Evolutionary conservation across 2,113 vertebrate species (phyloP).

Genomic region (Nibea coibor): DNA sequence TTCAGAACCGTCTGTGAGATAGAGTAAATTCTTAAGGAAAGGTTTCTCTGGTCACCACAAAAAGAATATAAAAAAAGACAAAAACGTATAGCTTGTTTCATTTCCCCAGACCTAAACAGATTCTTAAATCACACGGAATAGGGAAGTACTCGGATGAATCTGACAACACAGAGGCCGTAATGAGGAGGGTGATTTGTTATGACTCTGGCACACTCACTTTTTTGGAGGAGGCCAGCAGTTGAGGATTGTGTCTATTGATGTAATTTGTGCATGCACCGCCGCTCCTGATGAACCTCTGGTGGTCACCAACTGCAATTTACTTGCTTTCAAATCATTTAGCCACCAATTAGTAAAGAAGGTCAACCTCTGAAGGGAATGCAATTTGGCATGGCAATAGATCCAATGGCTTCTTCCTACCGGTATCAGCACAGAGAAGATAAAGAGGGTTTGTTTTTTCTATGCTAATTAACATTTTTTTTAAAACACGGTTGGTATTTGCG

Average conservation of each 20-base stretch:
- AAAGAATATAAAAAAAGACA: neutral
- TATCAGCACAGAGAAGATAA: slow-evolving; percentile 3
- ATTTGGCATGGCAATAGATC: slow-evolving; percentile 10
- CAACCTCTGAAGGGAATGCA: slow-evolving; percentile 23
- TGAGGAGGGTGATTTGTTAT: slow-evolving; percentile 48
- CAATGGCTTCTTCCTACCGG: neutral
- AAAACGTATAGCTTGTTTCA: neutral
- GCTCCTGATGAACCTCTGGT: slow-evolving; percentile 31
- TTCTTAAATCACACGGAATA: slow-evolving; percentile 45
- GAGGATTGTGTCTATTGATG: slow-evolving; percentile 28
- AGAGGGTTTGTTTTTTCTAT: neutral
- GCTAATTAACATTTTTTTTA: neutral
- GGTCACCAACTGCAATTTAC: slow-evolving; percentile 42
- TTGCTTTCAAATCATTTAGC: slow-evolving; percentile 51
- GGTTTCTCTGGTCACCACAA: slow-evolving; percentile 52
- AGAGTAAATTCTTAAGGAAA: slow-evolving; percentile 51
- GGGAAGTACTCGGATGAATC: slow-evolving; percentile 24
- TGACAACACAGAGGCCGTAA: slow-evolving; percentile 44
- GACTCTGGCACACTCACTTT: slow-evolving; percentile 30
- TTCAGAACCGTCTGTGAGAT: slow-evolving; percentile 52
- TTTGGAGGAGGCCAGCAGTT: slow-evolving; percentile 39
- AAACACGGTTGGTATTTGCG: neutral
- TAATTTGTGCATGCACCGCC: neutral
- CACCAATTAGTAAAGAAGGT: slow-evolving; percentile 43
- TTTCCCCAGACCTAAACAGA: slow-evolving; percentile 47